Evolutionary conservation across 2,797 vertebrate genomes (phyloP), one percentile per base, ranked within the genome.

Genomic region (Rousettus madagascariensis): DNA sequence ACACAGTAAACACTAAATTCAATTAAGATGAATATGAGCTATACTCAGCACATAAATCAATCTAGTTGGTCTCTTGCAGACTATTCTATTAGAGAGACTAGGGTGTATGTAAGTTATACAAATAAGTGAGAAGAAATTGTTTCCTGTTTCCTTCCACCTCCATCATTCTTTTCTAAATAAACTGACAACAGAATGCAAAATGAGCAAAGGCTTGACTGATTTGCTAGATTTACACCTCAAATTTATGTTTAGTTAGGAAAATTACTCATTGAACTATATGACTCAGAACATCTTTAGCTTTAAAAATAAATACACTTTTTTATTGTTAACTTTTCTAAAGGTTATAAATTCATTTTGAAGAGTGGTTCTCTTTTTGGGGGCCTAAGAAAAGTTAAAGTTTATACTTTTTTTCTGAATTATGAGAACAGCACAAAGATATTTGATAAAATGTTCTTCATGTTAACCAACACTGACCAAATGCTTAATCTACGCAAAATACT

Each of bases 331-430:
- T 75, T 95, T 84, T 77, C 30, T 86, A 41, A 19, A 95, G 90
- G 53, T 86, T 93, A 82, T 57, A 95, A 95, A 63, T 82, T 75
- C 10, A 66, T 78, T 94, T 91, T 88, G 9, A 85, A 92, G 3
- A 93, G 7, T 12, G 87, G 59, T 43, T 66, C 15, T 63, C 59
- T 83, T 53, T 41, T 16, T 63, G 4, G 28, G 36, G 55, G 75
- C 24, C 33, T 24, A 95, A 68, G 10, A 63, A 74, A 7, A 90
- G 30, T 74, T 89, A 86, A 46, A 80, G 6, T 69, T 51, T 77
- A 9, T 43, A 57, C 8, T 9, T 3, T 53, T 85, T 74, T 43
- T 63, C 66, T 86, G 46, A 84, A 75, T 71, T 9, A 61, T 95
- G 66, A 92, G 43, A 90, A 28, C 0, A 74, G 51, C 66, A 87